These are phyloP conservation scores for Lymantria monacha DNA, from an alignment of 2,888 invertebrate species.

Conservation along the genomic window DNA sequence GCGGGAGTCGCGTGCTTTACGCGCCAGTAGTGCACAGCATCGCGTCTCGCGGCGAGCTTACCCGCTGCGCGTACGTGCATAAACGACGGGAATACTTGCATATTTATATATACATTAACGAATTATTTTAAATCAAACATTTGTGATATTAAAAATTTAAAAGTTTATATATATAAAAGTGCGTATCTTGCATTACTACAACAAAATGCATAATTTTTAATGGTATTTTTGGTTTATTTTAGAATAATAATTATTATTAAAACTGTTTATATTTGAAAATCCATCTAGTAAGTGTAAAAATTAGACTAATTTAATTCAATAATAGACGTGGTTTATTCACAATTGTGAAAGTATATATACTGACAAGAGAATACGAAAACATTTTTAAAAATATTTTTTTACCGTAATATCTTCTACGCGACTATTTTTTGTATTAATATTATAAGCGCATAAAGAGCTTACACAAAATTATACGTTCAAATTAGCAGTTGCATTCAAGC, in stretches of 20 bases:
- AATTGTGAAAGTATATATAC: too few relatives aligned
- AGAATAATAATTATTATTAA: neutral
- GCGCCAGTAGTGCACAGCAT: slow-evolving; percentile 66
- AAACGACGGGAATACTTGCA: slow-evolving; percentile 41
- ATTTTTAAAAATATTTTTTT: too few relatives aligned
- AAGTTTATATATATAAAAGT: slow-evolving; percentile 2
- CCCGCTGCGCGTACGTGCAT: slow-evolving; percentile 53
- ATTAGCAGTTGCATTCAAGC: slow-evolving; percentile 40
- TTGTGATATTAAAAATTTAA: neutral
- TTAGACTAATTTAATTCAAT: neutral
- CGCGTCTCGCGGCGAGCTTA: slow-evolving; percentile 58
- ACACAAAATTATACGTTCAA: slow-evolving; percentile 33
- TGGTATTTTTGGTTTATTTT: slow-evolving; percentile 5
- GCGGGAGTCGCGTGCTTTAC: slow-evolving; percentile 54
- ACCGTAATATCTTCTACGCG: too few relatives aligned
- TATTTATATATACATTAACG: slow-evolving; percentile 6
- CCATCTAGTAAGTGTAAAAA: too few relatives aligned
- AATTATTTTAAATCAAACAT: slow-evolving; percentile 6
- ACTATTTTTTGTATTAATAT: too few relatives aligned
- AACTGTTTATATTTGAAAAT: neutral
- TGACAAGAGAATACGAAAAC: too few relatives aligned
- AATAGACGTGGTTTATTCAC: slow-evolving; percentile 6
- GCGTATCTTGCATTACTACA: slow-evolving; percentile 5
- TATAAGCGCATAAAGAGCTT: slow-evolving; percentile 10
- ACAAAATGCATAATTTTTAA: slow-evolving; percentile 17